Conservation (phyloP, 2,113 vertebrate species). For the Sylvia atricapilla region DNA sequence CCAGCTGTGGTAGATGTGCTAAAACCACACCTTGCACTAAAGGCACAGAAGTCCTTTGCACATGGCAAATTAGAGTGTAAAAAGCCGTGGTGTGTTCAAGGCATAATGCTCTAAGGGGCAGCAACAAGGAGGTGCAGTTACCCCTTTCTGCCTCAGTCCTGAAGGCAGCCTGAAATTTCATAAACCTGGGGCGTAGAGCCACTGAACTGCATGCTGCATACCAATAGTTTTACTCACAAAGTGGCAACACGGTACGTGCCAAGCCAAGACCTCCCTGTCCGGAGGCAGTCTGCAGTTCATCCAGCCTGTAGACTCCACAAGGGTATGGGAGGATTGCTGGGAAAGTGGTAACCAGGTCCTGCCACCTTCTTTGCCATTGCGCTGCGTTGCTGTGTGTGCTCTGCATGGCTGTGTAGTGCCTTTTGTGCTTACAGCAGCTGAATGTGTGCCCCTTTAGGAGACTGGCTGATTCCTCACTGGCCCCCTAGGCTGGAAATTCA, state of each 20-base stretch:
- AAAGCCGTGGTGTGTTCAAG: background rate
- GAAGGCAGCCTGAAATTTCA: background rate
- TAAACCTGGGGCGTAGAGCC: background rate
- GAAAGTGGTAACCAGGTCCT: background rate
- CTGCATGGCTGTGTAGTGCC: background rate
- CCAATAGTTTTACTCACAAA: background rate
- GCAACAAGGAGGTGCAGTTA: background rate
- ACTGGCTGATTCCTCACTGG: background rate
- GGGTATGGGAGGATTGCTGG: background rate
- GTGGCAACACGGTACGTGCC: background rate
- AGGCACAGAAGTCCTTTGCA: background rate
- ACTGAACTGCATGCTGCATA: background rate
- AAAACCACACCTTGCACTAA: background rate
- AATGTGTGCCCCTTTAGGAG: background rate
- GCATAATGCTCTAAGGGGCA: background rate
- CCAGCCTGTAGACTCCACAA: background rate
- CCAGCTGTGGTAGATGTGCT: background rate
- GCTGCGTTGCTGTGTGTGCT: background rate
- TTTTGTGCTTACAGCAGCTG: background rate
- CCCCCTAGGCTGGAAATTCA: background rate
- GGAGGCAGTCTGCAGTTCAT: background rate
- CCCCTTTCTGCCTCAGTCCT: rapidly evolving
- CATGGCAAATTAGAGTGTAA: background rate
- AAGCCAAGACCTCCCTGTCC: background rate
- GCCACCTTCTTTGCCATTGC: background rate